Base-by-base conservation (phyloP, 1,140 invertebrate genomes). In the Potamilus streckersoni region DNA sequence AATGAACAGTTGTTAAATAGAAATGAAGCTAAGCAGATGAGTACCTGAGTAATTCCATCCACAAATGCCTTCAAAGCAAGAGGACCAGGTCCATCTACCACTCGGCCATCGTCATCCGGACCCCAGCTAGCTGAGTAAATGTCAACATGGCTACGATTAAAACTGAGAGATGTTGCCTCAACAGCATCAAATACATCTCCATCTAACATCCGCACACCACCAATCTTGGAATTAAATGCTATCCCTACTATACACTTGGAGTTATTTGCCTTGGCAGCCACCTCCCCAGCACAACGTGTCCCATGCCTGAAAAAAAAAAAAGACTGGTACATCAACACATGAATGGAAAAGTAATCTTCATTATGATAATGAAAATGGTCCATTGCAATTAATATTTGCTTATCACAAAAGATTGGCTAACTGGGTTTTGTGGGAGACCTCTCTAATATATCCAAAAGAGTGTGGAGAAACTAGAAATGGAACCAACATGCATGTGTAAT, bases 41-140 rank as follows among this genome's bases (percentile, higher is more conserved):
- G 23, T 88, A 95, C 95, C 89, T 94, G 86, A 60, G 84, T 92
- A 23, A 95, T 91, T 59, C 96, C 96, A 76, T 93, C 92, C 84
- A 93, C 89, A 17, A 98, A 91, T 4, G 96, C 95, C 87, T 94
- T 93, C 56, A 88, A 85, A 0, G 96, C 95, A 0, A 97, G 91
- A 67, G 92, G 92, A 60, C 96, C 95, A 0, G 96, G 96, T 15
- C 94, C 95, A 88, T 97, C 96, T 0, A 98, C 93, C 31, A 95
- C 96, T 85, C 92, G 92, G 0, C 96, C 96, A 89, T 97, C 94
- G 88, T 98, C 96, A 78, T 88, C 86, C n/a, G 89, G 89, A 16
- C 98, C 98, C 98, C 98, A 99, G 19, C 96, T 98, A 0, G 98
- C 98, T 84, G 95, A 97, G 90, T 99, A 99, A 82, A 99, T 98